Evolutionary conservation across 2,113 vertebrate species (phyloP).

Genomic region (Zosterops japonicus): DNA sequence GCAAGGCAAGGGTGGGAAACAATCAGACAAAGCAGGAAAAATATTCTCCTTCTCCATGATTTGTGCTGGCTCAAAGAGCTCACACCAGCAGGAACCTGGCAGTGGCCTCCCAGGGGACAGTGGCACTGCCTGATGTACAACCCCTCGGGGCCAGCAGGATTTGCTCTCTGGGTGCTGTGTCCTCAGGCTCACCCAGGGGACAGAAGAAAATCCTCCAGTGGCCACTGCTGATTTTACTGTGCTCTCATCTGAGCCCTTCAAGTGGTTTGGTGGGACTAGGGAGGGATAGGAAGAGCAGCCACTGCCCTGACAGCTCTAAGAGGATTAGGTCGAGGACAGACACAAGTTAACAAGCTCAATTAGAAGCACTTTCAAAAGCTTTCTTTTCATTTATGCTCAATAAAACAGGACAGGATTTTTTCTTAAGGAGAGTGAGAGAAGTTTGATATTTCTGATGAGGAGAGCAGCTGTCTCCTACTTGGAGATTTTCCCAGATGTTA

Average conservation of each 20-base stretch:
- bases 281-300: not conserved
- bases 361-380: not conserved
- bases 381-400: not conserved
- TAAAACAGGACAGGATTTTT: not conserved
- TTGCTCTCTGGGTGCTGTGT: not conserved
- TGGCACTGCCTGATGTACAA: not conserved
- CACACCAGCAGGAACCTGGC: not conserved
- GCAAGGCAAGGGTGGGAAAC: conserved; percentile 22
- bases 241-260: not conserved
- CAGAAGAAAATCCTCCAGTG: not conserved
- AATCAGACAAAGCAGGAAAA: not conserved
- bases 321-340: not conserved
- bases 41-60: not conserved
- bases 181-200: not conserved
- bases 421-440: not conserved
- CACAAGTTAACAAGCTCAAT: conserved; percentile 17
- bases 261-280: not conserved
- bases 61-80: not conserved
- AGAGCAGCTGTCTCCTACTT: not conserved
- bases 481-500: not conserved
- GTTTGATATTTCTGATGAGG: not conserved
- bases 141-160: no score
- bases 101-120: not conserved
- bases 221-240: not conserved
- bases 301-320: not conserved